A percentile compares a stretch with the other conserved stretches of the same genome.
phyloP scores from a whole-genome alignment of 2,113 vertebrate genomes.

The Brachypteracias leptosomus region DNA sequence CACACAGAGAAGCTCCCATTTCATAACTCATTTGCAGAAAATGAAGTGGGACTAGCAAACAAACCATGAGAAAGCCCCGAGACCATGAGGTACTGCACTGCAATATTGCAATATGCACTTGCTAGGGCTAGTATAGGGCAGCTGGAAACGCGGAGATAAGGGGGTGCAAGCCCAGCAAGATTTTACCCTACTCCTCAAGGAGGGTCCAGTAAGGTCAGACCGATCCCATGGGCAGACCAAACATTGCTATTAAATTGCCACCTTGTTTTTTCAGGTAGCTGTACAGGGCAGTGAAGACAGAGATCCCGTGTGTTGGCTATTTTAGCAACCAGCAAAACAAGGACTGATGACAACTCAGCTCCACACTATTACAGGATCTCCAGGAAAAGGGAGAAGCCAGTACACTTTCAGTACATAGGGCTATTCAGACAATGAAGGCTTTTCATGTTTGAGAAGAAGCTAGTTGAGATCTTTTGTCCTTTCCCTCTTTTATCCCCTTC shows the following conservation, averaged over 20 bases:
- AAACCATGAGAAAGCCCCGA: background rate
- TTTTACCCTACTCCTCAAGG: background rate
- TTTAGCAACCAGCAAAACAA: background rate
- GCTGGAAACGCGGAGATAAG: background rate
- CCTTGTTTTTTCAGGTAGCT: background rate
- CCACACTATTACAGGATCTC: background rate
- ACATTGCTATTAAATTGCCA: rapidly evolving
- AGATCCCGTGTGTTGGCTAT: background rate
- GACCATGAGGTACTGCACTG: background rate
- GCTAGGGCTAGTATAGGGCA: background rate
- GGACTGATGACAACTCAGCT: background rate
- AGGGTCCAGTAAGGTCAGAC: background rate
- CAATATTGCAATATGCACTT: background rate
- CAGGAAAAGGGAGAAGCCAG: background rate
- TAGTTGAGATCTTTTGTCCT: background rate
- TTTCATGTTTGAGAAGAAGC: background rate
- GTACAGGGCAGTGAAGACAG: background rate
- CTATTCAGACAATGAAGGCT: background rate
- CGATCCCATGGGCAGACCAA: background rate
- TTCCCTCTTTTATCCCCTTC: background rate
- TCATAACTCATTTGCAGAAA: background rate
- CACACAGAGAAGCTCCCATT: background rate
- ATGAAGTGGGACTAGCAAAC: background rate
- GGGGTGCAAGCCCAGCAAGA: background rate
- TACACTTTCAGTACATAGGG: background rate